Evolutionary conservation across 2,888 invertebrate species (phyloP).

Genomic region (Hemistola chrysoprasaria): DNA sequence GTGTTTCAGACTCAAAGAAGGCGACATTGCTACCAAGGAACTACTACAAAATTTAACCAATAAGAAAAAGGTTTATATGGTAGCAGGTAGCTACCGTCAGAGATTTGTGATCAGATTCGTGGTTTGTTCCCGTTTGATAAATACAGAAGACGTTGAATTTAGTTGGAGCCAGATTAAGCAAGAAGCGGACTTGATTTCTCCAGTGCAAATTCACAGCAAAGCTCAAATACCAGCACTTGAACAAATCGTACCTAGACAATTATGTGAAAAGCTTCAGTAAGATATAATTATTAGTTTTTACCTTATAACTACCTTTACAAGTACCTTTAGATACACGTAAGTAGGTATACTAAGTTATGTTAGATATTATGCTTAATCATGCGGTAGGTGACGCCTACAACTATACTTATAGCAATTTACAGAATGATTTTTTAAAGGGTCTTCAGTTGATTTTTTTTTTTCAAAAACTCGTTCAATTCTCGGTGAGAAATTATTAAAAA

Average conservation of each 20-base stretch:
- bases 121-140: conserved; percentile 88
- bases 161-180: conserved; percentile 87
- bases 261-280: conserved; percentile 67
- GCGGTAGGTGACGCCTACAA: too few species aligned
- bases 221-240: conserved; percentile 56
- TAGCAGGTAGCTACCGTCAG: conserved; percentile 87
- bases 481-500: too few species aligned
- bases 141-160: conserved; percentile 86
- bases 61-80: conserved; percentile 90
- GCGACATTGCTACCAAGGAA: conserved; percentile 85
- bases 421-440: too few species aligned
- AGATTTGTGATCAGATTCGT: conserved; percentile 90
- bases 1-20: conserved; percentile 92
- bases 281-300: not conserved
- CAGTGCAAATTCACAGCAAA: conserved; percentile 50
- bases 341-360: too few species aligned
- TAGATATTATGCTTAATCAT: too few species aligned
- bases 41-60: conserved; percentile 88
- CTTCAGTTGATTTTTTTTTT: too few species aligned
- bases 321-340: too few species aligned
- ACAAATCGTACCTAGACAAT: conserved; percentile 45
- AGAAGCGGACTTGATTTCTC: conserved; percentile 68
- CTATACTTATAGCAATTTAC: too few species aligned
- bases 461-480: too few species aligned
- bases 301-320: too few species aligned